phyloP scores from a whole-genome alignment of 2,797 vertebrate genomes.

The Epinephelus malabaricus region DNA sequence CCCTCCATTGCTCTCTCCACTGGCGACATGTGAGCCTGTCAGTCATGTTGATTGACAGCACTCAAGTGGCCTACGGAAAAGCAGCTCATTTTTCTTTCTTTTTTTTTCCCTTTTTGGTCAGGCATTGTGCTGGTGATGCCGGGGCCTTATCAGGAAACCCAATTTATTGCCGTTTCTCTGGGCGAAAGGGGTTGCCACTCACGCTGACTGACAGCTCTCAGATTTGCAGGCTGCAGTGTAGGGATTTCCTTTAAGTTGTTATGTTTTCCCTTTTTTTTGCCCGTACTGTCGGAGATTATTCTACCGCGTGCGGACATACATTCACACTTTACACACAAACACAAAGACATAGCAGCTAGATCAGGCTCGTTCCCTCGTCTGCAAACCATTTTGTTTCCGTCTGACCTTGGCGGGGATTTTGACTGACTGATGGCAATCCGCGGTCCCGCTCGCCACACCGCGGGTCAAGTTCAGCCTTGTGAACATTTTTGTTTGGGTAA shows the following conservation, averaged over 20 bases:
- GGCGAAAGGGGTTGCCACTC: conserved; percentile 81
- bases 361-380: conserved; percentile 24
- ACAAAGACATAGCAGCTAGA: conserved; percentile 33
- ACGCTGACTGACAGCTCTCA: conserved; percentile 86
- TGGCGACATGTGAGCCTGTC: conserved; percentile 80
- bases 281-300: conserved; percentile 61
- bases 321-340: conserved; percentile 44
- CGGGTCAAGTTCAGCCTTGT: conserved; percentile 45
- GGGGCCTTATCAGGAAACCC: conserved; percentile 85
- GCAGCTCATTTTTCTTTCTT: conserved; percentile 70
- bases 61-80: conserved; percentile 85
- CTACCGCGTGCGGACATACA: conserved; percentile 27
- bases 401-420: conserved; percentile 65
- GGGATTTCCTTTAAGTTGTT: conserved; percentile 83
- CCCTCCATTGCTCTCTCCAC: conserved; percentile 76
- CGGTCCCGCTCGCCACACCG: conserved; percentile 21
- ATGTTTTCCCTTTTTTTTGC: conserved; percentile 54
- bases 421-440: conserved; percentile 59
- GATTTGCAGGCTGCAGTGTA: conserved; percentile 72
- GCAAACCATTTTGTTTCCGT: conserved; percentile 40
- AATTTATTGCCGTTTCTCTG: conserved; percentile 83
- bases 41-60: conserved; percentile 86
- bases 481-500: conserved; percentile 64
- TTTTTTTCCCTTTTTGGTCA: conserved; percentile 52
- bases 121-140: conserved; percentile 68